phyloP scores from a whole-genome alignment of 2,113 vertebrate genomes.

The Osmerus eperlanus region DNA sequence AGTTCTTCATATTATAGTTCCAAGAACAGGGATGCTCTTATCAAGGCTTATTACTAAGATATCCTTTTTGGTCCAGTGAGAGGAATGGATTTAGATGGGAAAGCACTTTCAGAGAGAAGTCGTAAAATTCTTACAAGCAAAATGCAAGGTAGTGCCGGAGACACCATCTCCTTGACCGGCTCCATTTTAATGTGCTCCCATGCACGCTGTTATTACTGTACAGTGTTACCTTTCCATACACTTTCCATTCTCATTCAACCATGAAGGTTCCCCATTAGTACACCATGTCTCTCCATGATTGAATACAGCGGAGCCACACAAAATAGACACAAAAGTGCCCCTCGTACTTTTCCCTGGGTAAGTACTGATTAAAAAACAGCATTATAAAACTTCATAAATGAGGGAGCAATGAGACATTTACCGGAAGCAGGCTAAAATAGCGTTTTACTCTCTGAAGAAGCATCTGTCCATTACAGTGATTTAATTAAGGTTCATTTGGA shows the following conservation, averaged over 20 bases:
- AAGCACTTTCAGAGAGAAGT: conserved; percentile 4
- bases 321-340: not conserved
- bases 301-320: not conserved
- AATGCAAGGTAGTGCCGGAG: not conserved
- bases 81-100: not conserved
- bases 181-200: conserved; percentile 3
- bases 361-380: not conserved
- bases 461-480: conserved; percentile 25
- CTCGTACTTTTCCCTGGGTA: not conserved
- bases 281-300: not conserved
- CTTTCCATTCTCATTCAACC: conserved; percentile 7
- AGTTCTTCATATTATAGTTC: not conserved
- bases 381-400: not conserved
- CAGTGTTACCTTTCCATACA: not conserved
- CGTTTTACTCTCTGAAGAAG: conserved; percentile 14
- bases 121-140: conserved; percentile 4
- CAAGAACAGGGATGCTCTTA: not conserved
- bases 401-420: not conserved
- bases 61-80: not conserved
- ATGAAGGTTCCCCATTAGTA: conserved; percentile 1
- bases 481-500: conserved; percentile 23
- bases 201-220: not conserved
- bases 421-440: conserved; percentile 7
- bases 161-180: conserved; percentile 5
- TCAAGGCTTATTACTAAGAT: not conserved